Evolutionary conservation across 2,888 invertebrate genomes (phyloP).

Genomic region (Atrina japonica): DNA sequence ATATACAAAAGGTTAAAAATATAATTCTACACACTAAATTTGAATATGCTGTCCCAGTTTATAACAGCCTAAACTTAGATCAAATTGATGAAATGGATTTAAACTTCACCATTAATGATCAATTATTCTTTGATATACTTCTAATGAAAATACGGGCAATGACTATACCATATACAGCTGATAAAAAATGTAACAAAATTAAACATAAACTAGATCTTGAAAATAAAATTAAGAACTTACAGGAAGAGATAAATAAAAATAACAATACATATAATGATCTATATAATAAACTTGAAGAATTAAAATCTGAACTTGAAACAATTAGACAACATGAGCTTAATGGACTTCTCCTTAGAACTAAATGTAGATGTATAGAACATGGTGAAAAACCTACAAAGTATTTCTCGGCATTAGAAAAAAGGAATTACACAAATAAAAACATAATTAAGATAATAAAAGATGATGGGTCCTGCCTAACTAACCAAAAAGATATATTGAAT

Average conservation of each 20-base stretch:
- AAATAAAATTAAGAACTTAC: not conserved
- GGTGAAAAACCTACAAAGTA: too few species aligned
- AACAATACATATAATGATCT: slow-evolving; percentile 2
- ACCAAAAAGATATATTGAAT: too few species aligned
- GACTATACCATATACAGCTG: slow-evolving; percentile 1
- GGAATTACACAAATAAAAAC: too few species aligned
- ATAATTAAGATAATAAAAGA: too few species aligned
- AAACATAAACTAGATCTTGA: slow-evolving; percentile 1
- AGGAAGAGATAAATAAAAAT: slow-evolving; percentile 3
- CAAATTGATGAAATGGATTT: not conserved
- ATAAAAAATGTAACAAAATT: not conserved
- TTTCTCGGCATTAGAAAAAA: too few species aligned
- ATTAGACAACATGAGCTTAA: too few species aligned
- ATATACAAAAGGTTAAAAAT: slow-evolving; percentile 1
- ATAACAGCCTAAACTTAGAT: not conserved
- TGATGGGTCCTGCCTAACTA: too few species aligned
- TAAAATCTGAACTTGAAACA: too few species aligned
- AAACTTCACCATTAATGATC: slow-evolving; percentile 6
- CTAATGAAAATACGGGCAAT: not conserved
- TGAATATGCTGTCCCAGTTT: slow-evolving; percentile 5
- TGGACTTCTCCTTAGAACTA: too few species aligned
- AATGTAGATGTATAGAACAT: too few species aligned
- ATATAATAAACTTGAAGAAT: not conserved
- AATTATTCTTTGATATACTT: not conserved
- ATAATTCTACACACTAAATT: not conserved